Base-by-base conservation (phyloP, 2,888 invertebrate species). In the Neoascia interrupta region DNA sequence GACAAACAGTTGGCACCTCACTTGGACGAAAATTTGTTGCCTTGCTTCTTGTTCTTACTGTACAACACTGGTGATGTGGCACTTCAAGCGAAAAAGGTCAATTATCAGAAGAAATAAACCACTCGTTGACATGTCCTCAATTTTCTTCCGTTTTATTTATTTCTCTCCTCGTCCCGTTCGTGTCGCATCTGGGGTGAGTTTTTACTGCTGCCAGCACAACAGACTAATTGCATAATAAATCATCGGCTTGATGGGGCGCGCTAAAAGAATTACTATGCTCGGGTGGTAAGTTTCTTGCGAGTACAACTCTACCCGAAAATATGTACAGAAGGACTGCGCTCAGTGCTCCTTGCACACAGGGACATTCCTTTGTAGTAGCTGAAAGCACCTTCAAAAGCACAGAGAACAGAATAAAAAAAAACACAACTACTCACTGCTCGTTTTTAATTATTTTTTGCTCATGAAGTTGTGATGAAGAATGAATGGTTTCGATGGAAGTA, bases 191-290 rank as follows among this genome's bases (percentile, higher is more conserved):
- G 31, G 8, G 2, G 36, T 31, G 37, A 41, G 16, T 41, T 64
- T 63, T 75, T 41, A 37, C 41, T 61, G 47, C 54, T 61, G 41
- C 19, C 28, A 49, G 11, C 26, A 66, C 54, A 69, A 69, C 45
- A 47, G 36, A 72, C 76, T 76, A 76, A 76, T 76, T 76, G 76
- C 64, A 76, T 76, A 76, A 76, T 76, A 76, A 76, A 76, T 76
- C 76, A 64, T 76, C 53, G 58, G 60, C 72, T 66, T 64, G 72
- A 66, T 76, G 60, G 64, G 53, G 53, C 58, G 53, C 49, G 37
- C 56, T 61, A 21, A 54, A 54, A 68, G 74, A 61, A 74, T 69
- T 23, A 54, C 73, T 21, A 37, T n/a, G 19, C 19, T 10, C 23
- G 19, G 8, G 18, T 34, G 31, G 8, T 39, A 19, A 1, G 23